Conservation (phyloP, 1,140 invertebrate genomes). For the Zaprionus lachaisei region DNA sequence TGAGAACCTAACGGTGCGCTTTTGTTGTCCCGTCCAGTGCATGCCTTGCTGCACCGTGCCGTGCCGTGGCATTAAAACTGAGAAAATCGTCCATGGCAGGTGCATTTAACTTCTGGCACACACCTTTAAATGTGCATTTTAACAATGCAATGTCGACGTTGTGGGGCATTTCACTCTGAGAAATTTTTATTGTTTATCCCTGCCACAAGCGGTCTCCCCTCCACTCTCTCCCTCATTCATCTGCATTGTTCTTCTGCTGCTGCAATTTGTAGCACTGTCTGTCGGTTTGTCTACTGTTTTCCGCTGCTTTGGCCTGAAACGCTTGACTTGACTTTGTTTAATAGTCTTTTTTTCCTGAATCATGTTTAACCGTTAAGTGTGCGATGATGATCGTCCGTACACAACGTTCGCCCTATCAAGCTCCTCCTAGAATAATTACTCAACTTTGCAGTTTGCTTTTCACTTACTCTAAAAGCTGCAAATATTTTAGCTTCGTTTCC, state of each 20-base stretch:
- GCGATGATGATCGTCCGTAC: not conserved
- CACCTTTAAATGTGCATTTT: constrained; percentile 57
- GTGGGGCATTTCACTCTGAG: constrained; percentile 34
- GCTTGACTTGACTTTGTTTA: constrained; percentile 40
- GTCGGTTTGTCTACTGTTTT: constrained; percentile 39
- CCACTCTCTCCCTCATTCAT: not conserved
- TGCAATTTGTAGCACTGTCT: constrained; percentile 51
- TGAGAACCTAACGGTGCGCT: constrained; percentile 35
- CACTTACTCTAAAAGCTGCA: not conserved
- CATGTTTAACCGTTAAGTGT: constrained; percentile 12
- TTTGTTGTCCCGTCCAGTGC: constrained; percentile 37
- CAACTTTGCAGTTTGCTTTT: constrained; percentile 10
- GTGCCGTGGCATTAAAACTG: constrained; percentile 36
- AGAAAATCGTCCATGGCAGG: constrained; percentile 61
- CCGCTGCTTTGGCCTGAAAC: constrained; percentile 22
- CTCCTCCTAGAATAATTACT: constrained; percentile 8
- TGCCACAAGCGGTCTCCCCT: not conserved
- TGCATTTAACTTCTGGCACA: constrained; percentile 79
- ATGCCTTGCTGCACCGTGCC: constrained; percentile 19
- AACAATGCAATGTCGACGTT: constrained; percentile 73
- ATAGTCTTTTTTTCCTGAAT: constrained; percentile 23
- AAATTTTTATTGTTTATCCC: constrained; percentile 61
- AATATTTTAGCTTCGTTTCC: constrained; percentile 2
- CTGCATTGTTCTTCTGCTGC: constrained; percentile 28
- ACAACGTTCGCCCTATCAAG: too few species aligned